Conservation (phyloP, 1,140 invertebrate genomes). For the Armadillidium nasatum region DNA sequence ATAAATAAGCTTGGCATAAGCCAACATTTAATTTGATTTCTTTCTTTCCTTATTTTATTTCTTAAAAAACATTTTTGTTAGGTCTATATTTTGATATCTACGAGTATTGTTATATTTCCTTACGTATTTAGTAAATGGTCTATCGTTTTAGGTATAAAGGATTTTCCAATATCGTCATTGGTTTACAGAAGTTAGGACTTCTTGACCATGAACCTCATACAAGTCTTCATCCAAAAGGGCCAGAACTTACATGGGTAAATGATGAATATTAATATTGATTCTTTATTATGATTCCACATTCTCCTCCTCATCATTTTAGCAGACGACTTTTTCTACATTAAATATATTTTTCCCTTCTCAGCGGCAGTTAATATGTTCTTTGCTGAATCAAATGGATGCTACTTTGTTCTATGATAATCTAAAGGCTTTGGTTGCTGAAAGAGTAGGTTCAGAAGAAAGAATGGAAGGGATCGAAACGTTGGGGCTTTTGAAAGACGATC, state of each 20-base stretch:
- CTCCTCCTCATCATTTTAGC: neutral
- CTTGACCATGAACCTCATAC: constrained; percentile 82
- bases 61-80: no score
- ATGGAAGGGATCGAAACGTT: constrained; percentile 72
- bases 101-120: no score
- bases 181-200: constrained; percentile 78
- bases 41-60: no score
- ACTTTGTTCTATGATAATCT: constrained; percentile 93
- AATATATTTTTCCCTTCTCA: constrained; percentile 44
- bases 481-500: constrained; percentile 75
- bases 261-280: neutral
- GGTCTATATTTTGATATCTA: no score
- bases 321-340: constrained; percentile 8
- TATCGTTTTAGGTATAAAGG: constrained; percentile 61
- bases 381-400: constrained; percentile 73
- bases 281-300: constrained; percentile 10
- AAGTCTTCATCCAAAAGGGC: constrained; percentile 84
- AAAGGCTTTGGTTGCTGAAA: constrained; percentile 68
- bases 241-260: constrained; percentile 85
- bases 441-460: constrained; percentile 64
- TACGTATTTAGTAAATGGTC: no score
- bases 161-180: constrained; percentile 79
- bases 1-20: no score
- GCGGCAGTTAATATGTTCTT: constrained; percentile 74
- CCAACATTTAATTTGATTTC: no score